phyloP scores from a whole-genome alignment of 2,113 vertebrate genomes.

The Sula dactylatra region DNA sequence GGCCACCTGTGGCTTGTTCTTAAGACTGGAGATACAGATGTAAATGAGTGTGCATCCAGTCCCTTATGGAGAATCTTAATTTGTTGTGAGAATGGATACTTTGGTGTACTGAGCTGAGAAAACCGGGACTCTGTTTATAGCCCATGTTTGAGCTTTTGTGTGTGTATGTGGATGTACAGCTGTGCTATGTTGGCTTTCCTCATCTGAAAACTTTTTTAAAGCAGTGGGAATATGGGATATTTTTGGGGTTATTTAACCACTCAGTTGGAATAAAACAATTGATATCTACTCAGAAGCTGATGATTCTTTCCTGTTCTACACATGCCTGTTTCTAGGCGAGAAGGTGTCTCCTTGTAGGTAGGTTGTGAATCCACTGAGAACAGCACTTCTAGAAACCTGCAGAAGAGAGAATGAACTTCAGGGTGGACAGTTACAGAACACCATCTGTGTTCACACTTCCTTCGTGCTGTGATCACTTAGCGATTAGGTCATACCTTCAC shows the following conservation, averaged over 20 bases:
- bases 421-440: neutral
- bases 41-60: neutral
- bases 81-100: neutral
- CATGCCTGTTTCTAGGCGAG: neutral
- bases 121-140: neutral
- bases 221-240: neutral
- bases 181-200: neutral
- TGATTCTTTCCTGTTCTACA: neutral
- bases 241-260: neutral
- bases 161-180: neutral
- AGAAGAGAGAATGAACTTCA: neutral
- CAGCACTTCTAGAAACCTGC: neutral
- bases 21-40: neutral
- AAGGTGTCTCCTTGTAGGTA: neutral
- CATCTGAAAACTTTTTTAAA: neutral
- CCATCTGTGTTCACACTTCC: neutral
- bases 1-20: neutral
- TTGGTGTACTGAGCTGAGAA: neutral
- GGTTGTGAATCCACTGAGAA: neutral
- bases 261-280: neutral
- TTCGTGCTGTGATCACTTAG: neutral
- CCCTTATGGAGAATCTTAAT: neutral
- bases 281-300: neutral
- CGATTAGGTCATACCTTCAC: rapidly evolving
- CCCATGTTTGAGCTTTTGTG: neutral